Conservation (phyloP, 2,888 invertebrate species). For the Gymnoscelis rufifasciata region DNA sequence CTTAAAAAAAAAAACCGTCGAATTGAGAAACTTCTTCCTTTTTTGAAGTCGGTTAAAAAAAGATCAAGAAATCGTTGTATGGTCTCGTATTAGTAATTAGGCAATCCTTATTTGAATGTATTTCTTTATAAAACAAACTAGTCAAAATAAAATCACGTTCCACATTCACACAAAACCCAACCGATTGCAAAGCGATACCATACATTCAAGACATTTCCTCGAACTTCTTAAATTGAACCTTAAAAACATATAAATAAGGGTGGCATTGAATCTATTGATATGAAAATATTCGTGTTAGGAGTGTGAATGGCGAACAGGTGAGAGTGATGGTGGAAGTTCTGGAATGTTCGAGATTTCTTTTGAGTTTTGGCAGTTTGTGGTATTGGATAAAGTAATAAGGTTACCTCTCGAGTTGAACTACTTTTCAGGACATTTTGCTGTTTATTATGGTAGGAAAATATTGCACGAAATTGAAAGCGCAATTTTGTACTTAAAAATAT, state of each 20-base stretch:
- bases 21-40: too few relatives aligned
- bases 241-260: rapidly evolving
- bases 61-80: too few relatives aligned
- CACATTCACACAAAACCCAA: slow-evolving; percentile 30
- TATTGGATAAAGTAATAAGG: not conserved
- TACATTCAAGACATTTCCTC: slow-evolving; percentile 32
- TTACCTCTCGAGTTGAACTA: not conserved
- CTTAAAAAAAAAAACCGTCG: too few relatives aligned
- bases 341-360: slow-evolving; percentile 4
- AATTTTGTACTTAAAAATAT: too few relatives aligned
- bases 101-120: too few relatives aligned
- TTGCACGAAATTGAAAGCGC: too few relatives aligned
- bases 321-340: slow-evolving; percentile 29
- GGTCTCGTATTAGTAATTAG: too few relatives aligned
- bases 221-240: slow-evolving; percentile 12
- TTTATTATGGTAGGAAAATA: too few relatives aligned
- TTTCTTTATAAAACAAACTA: too few relatives aligned
- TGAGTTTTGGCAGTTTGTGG: not conserved
- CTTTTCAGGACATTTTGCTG: too few relatives aligned
- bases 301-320: slow-evolving; percentile 46
- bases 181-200: slow-evolving; percentile 37
- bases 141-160: too few relatives aligned
- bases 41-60: too few relatives aligned
- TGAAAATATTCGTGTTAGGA: slow-evolving; percentile 55
- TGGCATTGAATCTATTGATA: slow-evolving; percentile 39